These are phyloP conservation scores for Rhea americana DNA, from an alignment of 2,113 vertebrate species.

Conservation along the genomic window DNA sequence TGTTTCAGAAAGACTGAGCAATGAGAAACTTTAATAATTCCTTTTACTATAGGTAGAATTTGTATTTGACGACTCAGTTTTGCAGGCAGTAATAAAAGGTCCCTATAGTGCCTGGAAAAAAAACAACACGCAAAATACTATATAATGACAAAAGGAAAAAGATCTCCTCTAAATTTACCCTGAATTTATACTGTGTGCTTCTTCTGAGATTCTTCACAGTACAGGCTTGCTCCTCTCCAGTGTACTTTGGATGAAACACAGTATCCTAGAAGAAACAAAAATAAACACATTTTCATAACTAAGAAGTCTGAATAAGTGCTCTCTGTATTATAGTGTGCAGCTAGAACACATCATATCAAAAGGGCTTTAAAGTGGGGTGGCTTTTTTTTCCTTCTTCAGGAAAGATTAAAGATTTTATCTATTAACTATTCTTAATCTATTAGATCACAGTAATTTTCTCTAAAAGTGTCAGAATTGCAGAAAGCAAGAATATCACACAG, in stretches of 20 bases:
- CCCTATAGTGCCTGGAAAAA: neutral
- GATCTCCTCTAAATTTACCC: slow-evolving; percentile 78
- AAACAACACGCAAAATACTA: neutral
- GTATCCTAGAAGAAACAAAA: slow-evolving; percentile 81
- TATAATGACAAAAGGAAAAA: neutral
- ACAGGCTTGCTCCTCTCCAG: slow-evolving; percentile 95
- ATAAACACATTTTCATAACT: neutral
- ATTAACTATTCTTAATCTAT: neutral
- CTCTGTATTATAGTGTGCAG: neutral
- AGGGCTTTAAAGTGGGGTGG: accelerated
- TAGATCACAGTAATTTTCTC: neutral
- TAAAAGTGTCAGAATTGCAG: neutral
- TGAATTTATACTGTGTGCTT: slow-evolving; percentile 98
- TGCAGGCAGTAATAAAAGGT: neutral
- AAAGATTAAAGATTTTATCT: too few relatives aligned
- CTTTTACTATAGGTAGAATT: neutral
- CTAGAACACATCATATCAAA: neutral
- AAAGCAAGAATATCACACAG: neutral
- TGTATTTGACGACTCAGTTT: neutral
- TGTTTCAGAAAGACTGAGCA: neutral
- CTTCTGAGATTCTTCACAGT: slow-evolving; percentile 96
- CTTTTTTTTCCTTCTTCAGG: neutral
- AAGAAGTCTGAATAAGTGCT: neutral
- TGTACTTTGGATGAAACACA: slow-evolving; percentile 95
- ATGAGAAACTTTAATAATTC: neutral